A percentile compares a stretch with the other conserved stretches of the same genome.
phyloP scores from a whole-genome alignment of 2,113 vertebrate genomes.

The Antechinus stuartii region DNA sequence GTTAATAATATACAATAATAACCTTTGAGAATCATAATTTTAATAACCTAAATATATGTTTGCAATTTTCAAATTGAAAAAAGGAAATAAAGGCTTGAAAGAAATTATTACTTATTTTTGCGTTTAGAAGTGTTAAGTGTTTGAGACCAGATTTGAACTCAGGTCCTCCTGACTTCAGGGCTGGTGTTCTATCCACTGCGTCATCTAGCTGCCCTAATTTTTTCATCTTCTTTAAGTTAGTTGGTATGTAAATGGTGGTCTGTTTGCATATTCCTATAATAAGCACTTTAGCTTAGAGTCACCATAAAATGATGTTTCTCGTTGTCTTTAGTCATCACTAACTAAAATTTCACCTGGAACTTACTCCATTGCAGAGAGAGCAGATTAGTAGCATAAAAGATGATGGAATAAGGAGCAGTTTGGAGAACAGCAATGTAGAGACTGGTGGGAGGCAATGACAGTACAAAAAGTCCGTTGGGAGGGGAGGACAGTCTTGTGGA shows the following conservation, averaged over 20 bases:
- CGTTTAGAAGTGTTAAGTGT: too few species aligned
- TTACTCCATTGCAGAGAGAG: neutral
- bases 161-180: too few species aligned
- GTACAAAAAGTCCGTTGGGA: too few species aligned
- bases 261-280: neutral
- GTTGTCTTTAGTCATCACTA: neutral
- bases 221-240: neutral
- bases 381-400: neutral
- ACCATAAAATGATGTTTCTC: neutral
- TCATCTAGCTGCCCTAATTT: too few species aligned
- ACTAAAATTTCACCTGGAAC: neutral
- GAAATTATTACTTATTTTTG: neutral
- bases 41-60: constrained; percentile 39
- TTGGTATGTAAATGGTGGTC: neutral
- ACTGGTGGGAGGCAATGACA: neutral
- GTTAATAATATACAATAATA: neutral
- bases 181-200: too few species aligned
- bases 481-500: neutral
- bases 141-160: too few species aligned
- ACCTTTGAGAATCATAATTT: constrained; percentile 23
- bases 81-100: neutral
- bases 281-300: neutral
- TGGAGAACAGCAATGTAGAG: neutral
- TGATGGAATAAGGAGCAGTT: neutral
- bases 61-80: constrained; percentile 47